A percentile compares a stretch with the other conserved stretches of the same genome.
These are phyloP conservation scores for Crotalus horridus DNA, from an alignment of 2,113 vertebrate species.

Conservation along the genomic window DNA sequence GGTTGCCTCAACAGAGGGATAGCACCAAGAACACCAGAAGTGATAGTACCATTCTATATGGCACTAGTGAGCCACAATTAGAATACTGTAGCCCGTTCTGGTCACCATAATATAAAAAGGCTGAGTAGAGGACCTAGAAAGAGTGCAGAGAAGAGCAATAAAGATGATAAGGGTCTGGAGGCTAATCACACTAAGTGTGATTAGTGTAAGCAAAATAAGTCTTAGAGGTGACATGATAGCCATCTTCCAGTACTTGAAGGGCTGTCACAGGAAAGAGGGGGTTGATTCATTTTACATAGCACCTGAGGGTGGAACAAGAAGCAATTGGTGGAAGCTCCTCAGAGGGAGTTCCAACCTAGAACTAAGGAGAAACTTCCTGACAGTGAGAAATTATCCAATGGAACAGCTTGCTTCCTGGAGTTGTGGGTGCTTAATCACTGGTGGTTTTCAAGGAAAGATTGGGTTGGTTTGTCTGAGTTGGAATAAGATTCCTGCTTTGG, in stretches of 20 bases:
- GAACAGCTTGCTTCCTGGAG: background rate
- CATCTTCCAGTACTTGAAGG: background rate
- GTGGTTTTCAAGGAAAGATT: background rate
- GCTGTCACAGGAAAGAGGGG: background rate
- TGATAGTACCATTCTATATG: background rate
- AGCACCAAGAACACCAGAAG: background rate
- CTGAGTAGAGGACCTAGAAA: background rate
- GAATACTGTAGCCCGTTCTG: background rate
- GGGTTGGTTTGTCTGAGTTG: background rate
- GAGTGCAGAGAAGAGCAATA: background rate
- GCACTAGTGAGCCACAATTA: background rate
- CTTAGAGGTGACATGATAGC: background rate
- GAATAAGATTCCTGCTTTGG: background rate
- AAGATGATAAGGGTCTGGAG: background rate
- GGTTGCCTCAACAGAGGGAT: background rate
- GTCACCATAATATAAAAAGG: background rate
- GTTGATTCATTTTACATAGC: background rate
- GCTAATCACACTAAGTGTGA: background rate
- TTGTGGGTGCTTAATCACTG: no score
- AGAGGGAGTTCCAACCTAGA: background rate
- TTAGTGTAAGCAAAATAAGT: background rate
- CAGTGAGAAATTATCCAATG: background rate
- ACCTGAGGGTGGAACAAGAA: background rate
- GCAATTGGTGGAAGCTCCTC: background rate
- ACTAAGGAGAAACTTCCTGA: background rate